Percentiles rank a stretch among this genome's conserved stretches.
These are phyloP conservation scores for Craniophora ligustri DNA, from an alignment of 2,888 invertebrate species.

Conservation along the genomic window DNA sequence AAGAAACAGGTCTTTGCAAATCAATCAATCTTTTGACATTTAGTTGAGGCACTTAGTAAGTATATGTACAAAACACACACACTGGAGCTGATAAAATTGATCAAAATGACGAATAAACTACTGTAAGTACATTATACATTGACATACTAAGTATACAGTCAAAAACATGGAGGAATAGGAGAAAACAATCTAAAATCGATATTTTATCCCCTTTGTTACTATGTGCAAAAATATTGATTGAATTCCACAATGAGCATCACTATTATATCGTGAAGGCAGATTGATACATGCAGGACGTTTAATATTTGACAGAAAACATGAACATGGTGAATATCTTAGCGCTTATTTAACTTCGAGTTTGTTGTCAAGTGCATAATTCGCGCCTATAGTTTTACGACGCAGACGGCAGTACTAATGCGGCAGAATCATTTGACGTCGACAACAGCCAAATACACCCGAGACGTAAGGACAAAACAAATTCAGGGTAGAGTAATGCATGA, in stretches of 20 bases:
- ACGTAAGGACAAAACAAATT: slow-evolving; percentile 12
- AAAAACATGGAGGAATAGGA: neutral
- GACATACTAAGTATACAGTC: neutral
- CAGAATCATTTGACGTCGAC: neutral
- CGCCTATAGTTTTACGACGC: slow-evolving; percentile 48
- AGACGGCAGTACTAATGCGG: slow-evolving; percentile 7
- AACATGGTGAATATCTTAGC: no score
- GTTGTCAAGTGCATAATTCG: slow-evolving; percentile 47
- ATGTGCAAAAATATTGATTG: slow-evolving; percentile 10
- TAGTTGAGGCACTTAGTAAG: no score
- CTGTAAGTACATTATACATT: no score
- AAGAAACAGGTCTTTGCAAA: no score
- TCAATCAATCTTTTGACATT: no score
- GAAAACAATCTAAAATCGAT: neutral
- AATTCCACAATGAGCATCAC: neutral
- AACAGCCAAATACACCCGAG: slow-evolving; percentile 1
- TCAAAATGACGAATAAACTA: no score
- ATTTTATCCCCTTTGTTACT: slow-evolving; percentile 28
- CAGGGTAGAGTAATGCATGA: slow-evolving; percentile 9
- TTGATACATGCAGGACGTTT: no score
- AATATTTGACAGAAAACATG: no score
- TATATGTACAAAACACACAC: no score
- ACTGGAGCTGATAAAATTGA: no score
- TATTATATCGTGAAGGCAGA: neutral
- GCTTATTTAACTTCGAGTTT: neutral